Evolutionary conservation across 64 coral and sea anemone genomes (phyloP).

Genomic region (Exaiptasia diaphana): DNA sequence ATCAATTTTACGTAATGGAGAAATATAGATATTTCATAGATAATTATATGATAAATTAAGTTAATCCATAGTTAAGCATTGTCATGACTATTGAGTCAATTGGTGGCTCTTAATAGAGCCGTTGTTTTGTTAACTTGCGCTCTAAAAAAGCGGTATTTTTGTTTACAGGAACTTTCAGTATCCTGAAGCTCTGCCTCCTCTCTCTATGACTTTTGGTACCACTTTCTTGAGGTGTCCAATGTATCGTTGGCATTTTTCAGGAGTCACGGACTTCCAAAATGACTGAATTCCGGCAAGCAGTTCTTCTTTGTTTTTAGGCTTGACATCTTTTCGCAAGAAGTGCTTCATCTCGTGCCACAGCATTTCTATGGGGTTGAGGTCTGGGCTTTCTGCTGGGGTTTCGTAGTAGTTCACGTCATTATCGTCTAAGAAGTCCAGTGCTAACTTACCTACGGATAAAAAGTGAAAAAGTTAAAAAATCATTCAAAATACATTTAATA

Average conservation of each 20-base stretch:
- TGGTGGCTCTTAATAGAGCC: too few species aligned
- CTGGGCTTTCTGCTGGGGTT: neutral
- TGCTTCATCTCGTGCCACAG: slow-evolving; percentile 24
- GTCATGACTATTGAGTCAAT: too few species aligned
- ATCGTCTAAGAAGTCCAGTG: neutral
- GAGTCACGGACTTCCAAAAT: slow-evolving; percentile 6
- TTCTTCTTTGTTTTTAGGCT: slow-evolving; percentile 1
- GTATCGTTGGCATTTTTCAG: neutral
- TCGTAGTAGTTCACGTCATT: slow-evolving; percentile 18
- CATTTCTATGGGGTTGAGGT: slow-evolving; percentile 30
- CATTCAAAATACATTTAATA: too few species aligned
- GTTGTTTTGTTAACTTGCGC: too few species aligned
- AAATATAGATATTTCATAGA: too few species aligned
- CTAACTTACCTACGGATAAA: neutral
- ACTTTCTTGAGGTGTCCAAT: slow-evolving; percentile 15
- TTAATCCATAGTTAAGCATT: too few species aligned
- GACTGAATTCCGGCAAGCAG: slow-evolving; percentile 24
- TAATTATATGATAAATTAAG: too few species aligned
- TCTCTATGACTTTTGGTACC: neutral
- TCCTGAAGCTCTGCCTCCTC: neutral
- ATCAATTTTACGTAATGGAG: too few species aligned
- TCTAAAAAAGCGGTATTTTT: too few species aligned
- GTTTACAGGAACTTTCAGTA: too few species aligned
- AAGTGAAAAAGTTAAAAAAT: too few species aligned
- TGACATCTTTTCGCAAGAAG: slow-evolving; percentile 4